phyloP scores from a whole-genome alignment of 2,113 vertebrate genomes.

The Chelonoidis abingdonii region DNA sequence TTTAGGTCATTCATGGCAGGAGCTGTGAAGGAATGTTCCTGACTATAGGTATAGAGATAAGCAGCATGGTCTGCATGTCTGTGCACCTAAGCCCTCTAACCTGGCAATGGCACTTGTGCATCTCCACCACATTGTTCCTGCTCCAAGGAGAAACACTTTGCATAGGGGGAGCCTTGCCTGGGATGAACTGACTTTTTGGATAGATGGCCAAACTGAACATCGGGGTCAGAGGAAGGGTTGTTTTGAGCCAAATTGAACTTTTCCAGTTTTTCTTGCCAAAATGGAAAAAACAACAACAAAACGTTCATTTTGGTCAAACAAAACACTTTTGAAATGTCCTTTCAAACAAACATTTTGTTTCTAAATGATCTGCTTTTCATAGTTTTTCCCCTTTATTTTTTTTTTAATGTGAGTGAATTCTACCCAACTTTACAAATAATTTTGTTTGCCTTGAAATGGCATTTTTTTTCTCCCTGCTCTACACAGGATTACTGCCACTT shows the following conservation, averaged over 20 bases:
- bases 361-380: background rate
- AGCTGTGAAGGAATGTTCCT: no score
- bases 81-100: no score
- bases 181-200: background rate
- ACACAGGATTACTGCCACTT: background rate
- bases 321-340: background rate
- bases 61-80: background rate
- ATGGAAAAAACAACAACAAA: background rate
- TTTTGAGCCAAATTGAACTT: background rate
- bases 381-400: background rate
- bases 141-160: no score
- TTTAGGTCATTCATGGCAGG: no score
- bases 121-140: no score
- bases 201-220: background rate
- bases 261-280: background rate
- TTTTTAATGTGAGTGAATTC: background rate
- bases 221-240: background rate
- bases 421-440: background rate
- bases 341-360: background rate
- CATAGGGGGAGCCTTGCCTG: no score
- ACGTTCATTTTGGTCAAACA: background rate
- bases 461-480: background rate
- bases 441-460: background rate
- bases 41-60: background rate
- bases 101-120: no score